These are phyloP conservation scores for Archips crataeganus DNA, from an alignment of 2,888 invertebrate genomes.

Conservation along the genomic window DNA sequence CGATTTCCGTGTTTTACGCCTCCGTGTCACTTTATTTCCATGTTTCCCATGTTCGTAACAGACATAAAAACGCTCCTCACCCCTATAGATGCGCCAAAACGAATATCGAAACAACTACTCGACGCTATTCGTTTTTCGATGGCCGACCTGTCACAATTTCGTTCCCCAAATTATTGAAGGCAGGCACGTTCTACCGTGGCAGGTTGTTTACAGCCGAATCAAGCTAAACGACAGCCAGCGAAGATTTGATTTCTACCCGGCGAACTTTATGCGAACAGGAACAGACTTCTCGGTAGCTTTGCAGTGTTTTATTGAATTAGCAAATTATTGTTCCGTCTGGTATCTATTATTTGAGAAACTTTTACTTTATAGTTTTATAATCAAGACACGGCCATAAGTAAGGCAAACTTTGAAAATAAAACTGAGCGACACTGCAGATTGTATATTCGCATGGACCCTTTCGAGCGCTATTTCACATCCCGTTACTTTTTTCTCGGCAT, in stretches of 20 bases:
- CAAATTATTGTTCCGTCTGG: slow-evolving; percentile 49
- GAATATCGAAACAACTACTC: slow-evolving; percentile 52
- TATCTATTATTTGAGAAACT: slow-evolving; percentile 45
- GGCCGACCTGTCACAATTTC: slow-evolving; percentile 46
- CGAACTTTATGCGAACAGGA: slow-evolving; percentile 48
- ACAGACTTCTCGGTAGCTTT: slow-evolving; percentile 45
- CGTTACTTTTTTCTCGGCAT: no score
- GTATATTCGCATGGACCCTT: no score
- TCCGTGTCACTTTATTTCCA: slow-evolving; percentile 63
- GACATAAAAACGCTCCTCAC: slow-evolving; percentile 27
- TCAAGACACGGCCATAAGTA: no score
- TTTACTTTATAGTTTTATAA: slow-evolving; percentile 3
- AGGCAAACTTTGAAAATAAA: no score
- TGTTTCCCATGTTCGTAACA: slow-evolving; percentile 47
- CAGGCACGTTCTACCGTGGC: slow-evolving; percentile 47
- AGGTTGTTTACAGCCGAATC: slow-evolving; percentile 49
- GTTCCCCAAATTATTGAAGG: slow-evolving; percentile 48
- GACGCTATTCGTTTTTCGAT: slow-evolving; percentile 43
- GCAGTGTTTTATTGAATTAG: slow-evolving; percentile 51
- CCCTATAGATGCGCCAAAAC: slow-evolving; percentile 43
- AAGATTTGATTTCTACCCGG: slow-evolving; percentile 53
- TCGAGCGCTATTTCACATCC: no score
- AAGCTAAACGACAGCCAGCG: slow-evolving; percentile 50
- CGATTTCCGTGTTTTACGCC: slow-evolving; percentile 72
- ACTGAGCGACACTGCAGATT: no score